A percentile compares a stretch with the other conserved stretches of the same genome.
These are phyloP conservation scores for Mormyrops attenuatus DNA, from an alignment of 2,797 vertebrate genomes.

Conservation along the genomic window DNA sequence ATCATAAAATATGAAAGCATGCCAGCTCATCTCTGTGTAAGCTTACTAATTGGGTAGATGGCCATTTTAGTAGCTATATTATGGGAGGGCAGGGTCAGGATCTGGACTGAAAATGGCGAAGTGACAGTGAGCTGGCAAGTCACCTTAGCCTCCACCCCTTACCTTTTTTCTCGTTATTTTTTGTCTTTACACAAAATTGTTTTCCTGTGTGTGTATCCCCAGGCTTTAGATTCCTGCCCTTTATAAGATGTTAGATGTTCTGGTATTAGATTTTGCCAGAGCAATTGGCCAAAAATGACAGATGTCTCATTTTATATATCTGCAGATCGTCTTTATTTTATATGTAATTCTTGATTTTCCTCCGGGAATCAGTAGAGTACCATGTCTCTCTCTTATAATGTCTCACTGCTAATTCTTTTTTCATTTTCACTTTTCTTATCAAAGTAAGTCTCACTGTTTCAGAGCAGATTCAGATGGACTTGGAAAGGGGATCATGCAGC, in stretches of 20 bases:
- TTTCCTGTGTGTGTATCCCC: background rate
- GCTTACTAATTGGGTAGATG: background rate
- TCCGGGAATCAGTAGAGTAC: background rate
- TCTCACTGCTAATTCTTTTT: background rate
- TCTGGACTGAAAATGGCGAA: background rate
- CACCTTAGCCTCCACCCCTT: background rate
- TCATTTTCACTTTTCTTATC: background rate
- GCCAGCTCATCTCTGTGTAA: background rate
- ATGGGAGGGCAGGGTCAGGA: background rate
- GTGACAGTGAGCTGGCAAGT: background rate
- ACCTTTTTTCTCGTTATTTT: background rate
- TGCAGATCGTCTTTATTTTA: background rate
- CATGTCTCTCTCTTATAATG: background rate
- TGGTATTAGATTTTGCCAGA: background rate
- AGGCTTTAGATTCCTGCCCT: background rate
- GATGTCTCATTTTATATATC: background rate
- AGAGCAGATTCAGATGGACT: background rate
- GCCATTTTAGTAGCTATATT: background rate
- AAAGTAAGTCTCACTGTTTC: background rate
- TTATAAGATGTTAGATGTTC: background rate
- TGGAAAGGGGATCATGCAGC: background rate
- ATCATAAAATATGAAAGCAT: background rate
- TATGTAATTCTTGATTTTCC: background rate
- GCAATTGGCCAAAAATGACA: background rate
- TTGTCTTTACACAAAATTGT: background rate